phyloP scores from a whole-genome alignment of 2,113 vertebrate species.

The Sander lucioperca region DNA sequence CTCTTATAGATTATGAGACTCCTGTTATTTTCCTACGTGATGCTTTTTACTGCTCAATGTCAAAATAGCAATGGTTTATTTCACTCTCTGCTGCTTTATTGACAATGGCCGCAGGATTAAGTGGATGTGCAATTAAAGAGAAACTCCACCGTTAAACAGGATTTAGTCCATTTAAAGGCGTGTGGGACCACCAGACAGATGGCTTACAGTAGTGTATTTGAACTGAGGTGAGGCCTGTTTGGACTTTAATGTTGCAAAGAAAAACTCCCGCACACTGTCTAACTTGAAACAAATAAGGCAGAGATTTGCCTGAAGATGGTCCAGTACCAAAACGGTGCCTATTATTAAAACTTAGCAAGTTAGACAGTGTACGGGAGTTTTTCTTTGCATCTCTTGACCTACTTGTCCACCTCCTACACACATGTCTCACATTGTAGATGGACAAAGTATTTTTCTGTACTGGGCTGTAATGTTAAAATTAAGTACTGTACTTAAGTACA shows the following conservation, averaged over 20 bases:
- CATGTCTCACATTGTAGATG: no score
- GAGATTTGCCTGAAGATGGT: no score
- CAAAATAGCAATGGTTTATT: not conserved
- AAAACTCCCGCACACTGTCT: no score
- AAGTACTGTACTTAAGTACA: not conserved
- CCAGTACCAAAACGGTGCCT: no score
- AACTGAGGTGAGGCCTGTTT: not conserved
- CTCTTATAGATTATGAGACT: not conserved
- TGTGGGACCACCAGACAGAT: slow-evolving; percentile 12
- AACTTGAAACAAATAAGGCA: no score
- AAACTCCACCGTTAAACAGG: slow-evolving; percentile 56
- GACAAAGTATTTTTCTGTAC: no score
- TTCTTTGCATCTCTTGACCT: no score
- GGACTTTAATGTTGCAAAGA: no score
- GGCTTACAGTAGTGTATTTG: not conserved
- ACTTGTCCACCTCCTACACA: no score
- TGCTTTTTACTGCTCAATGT: slow-evolving; percentile 12
- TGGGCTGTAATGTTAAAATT: no score
- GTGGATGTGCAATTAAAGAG: slow-evolving; percentile 53
- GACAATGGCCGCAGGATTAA: slow-evolving; percentile 55
- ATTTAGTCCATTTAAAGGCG: slow-evolving; percentile 43
- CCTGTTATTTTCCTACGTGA: not conserved
- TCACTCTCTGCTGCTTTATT: slow-evolving; percentile 46
- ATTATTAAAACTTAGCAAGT: no score
- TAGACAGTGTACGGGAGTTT: no score